phyloP scores from a whole-genome alignment of 1,140 invertebrate species.

The Ceratina australensis region DNA sequence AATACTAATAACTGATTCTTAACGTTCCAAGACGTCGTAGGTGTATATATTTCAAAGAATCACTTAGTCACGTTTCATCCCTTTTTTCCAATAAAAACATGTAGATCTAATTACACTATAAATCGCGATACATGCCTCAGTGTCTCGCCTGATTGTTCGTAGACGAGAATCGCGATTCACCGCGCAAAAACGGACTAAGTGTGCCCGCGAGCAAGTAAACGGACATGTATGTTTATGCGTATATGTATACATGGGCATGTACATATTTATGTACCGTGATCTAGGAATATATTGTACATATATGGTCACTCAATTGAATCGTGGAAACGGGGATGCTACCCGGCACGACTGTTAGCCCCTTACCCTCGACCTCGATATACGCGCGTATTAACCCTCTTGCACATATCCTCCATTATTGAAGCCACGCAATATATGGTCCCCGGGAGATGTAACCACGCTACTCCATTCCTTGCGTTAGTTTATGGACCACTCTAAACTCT shows the following conservation, averaged over 20 bases:
- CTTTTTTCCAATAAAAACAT: too few species aligned
- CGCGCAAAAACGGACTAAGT: too few species aligned
- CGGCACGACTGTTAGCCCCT: slow-evolving; percentile 37
- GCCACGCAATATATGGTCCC: slow-evolving; percentile 22
- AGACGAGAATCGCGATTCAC: too few species aligned
- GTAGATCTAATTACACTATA: too few species aligned
- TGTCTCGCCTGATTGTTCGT: too few species aligned
- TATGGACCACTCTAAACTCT: background rate
- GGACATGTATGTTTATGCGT: too few species aligned
- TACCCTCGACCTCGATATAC: slow-evolving; percentile 24
- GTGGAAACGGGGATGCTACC: slow-evolving; percentile 5
- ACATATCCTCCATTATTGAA: slow-evolving; percentile 32
- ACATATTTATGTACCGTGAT: background rate
- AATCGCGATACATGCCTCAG: too few species aligned
- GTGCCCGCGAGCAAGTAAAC: too few species aligned
- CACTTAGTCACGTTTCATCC: too few species aligned
- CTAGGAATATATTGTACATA: background rate
- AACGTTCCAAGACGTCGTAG: too few species aligned
- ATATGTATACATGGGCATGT: background rate
- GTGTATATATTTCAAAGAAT: too few species aligned
- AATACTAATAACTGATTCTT: too few species aligned
- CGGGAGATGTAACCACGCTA: slow-evolving; percentile 24
- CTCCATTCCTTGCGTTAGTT: slow-evolving; percentile 3
- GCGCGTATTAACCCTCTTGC: background rate
- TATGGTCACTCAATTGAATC: slow-evolving; percentile 21